Percentiles rank a stretch among this genome's conserved stretches.
Evolutionary conservation across 2,113 vertebrate species (phyloP).

Genomic region (Apodemus sylvaticus): DNA sequence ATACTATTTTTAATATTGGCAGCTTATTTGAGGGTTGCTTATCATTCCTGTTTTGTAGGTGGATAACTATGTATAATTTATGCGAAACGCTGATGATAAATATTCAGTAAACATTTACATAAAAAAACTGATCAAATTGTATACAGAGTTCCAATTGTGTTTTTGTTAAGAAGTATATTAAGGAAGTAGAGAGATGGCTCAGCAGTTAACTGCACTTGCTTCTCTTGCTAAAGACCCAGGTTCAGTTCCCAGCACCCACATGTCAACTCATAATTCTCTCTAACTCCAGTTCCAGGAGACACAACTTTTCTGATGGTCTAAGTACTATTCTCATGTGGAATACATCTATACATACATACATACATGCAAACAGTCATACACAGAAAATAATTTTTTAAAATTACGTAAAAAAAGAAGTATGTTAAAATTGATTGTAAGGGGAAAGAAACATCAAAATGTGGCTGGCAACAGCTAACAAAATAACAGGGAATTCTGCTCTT

Average conservation of each 20-base stretch:
- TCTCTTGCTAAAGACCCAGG: neutral
- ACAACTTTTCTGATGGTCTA: neutral
- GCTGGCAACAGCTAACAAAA: neutral
- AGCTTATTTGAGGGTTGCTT: neutral
- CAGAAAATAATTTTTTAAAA: neutral
- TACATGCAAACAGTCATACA: neutral
- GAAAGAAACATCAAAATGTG: neutral
- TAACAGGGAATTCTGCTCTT: neutral
- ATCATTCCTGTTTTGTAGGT: neutral
- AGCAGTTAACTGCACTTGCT: neutral
- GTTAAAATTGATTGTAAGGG: neutral
- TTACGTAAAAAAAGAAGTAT: neutral
- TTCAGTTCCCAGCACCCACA: neutral
- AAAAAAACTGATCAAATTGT: neutral
- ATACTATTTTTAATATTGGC: neutral
- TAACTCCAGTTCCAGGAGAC: neutral
- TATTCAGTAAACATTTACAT: slow-evolving; percentile 8
- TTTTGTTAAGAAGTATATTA: neutral
- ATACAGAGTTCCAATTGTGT: neutral
- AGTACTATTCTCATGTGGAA: neutral
- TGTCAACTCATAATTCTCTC: neutral
- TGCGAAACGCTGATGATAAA: neutral
- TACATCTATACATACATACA: neutral
- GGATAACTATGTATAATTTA: neutral
- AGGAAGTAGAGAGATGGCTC: neutral